These are phyloP conservation scores for Cerastis leucographa DNA, from an alignment of 2,888 invertebrate species.

Conservation along the genomic window DNA sequence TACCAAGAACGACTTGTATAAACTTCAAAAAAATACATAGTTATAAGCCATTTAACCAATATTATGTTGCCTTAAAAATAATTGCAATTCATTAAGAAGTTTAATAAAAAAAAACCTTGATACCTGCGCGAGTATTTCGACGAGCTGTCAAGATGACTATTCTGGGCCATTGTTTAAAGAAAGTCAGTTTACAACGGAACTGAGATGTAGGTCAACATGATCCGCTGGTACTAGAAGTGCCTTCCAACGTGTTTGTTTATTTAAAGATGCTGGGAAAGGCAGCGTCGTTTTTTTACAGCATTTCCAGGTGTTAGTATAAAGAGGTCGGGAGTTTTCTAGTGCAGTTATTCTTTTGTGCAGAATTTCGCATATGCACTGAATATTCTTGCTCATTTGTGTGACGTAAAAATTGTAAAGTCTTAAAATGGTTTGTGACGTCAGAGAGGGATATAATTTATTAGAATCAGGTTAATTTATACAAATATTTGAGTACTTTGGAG, in stretches of 20 bases:
- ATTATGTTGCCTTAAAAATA: no score
- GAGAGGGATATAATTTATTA: background rate
- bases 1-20: no score
- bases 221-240: constrained; percentile 12
- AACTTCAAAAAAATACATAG: no score
- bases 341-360: background rate
- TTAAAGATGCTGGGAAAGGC: constrained; percentile 25
- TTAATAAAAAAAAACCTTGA: no score
- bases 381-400: background rate
- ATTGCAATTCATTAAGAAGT: no score
- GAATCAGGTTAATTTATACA: background rate
- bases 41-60: no score
- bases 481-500: no score
- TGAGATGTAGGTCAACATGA: constrained; percentile 43
- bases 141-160: no score
- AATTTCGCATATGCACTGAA: background rate
- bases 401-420: background rate
- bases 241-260: constrained; percentile 12
- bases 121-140: no score
- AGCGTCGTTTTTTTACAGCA: constrained; percentile 26
- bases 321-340: constrained; percentile 3
- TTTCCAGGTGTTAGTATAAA: constrained; percentile 40
- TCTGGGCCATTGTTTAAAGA: constrained; percentile 30
- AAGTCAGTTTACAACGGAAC: constrained; percentile 43
- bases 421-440: background rate